Evolutionary conservation across 2,888 invertebrate genomes (phyloP), one percentile per base, ranked within the genome.

Genomic region (Apamea monoglypha): DNA sequence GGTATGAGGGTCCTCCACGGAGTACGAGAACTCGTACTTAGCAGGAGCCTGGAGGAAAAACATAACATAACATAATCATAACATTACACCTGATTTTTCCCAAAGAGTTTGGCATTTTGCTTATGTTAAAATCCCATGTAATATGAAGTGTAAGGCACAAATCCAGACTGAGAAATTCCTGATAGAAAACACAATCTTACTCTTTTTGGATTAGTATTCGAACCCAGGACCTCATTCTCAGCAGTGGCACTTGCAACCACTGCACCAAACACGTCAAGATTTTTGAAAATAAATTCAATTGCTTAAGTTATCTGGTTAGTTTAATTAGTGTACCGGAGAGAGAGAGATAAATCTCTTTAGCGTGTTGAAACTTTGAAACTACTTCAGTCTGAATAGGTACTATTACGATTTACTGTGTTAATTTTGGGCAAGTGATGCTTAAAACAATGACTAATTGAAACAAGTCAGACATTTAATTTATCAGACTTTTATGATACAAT

Each of bases 1-100:
- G 80, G 97, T 97, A 90, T 97, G 96, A 40, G 97, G 96, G 89
- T 97, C 97, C 78, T 96, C 95, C 61, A 97, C 97, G 83, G 97
- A 97, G 92, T 97, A 97, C 67, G 97, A 97, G 93, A 97, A 97
- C 88, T 97, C 97, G 92, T 97, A 97, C 89, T 97, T 97, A 3
- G 97, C 97, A 71, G 97, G 97, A 80, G 96, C 95, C 97, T 97
- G 83, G 1, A 82, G 87, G 25, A 69, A 61, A 63, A 66, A 50
- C 40, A 69, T 36, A 18, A 36, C 10, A 32, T 53, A 32, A 3
- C 32, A 59, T 59, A 4, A 50, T 59, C 1, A 25, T 70, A 68
- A 44, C 12, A 32, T 69, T 1, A 25, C 14, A 7, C 36, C 12
- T 6, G 0, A n/a, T 18, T 36, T 32, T 59, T 8, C 53, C 2